phyloP scores from a whole-genome alignment of 2,113 vertebrate species.

The Dipodomys stephensi region DNA sequence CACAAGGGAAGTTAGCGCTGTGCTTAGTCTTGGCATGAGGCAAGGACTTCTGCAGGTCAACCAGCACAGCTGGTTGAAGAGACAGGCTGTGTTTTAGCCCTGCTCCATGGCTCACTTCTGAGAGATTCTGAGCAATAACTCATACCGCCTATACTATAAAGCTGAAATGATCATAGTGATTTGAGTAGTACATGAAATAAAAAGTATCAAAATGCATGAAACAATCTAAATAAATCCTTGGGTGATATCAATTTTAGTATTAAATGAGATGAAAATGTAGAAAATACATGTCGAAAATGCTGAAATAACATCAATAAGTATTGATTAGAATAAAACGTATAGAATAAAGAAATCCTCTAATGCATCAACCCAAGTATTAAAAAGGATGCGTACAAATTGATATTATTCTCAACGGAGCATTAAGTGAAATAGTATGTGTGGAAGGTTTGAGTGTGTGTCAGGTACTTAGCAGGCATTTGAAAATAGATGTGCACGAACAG shows the following conservation, averaged over 20 bases:
- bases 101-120: background rate
- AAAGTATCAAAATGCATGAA: background rate
- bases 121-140: background rate
- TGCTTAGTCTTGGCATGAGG: background rate
- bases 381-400: background rate
- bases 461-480: background rate
- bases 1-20: background rate
- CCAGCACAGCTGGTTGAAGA: background rate
- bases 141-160: background rate
- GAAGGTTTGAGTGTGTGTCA: background rate
- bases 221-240: background rate
- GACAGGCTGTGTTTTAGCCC: background rate
- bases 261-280: background rate
- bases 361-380: slow-evolving; percentile 18
- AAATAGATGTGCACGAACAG: background rate
- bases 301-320: slow-evolving; percentile 19
- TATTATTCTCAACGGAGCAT: background rate
- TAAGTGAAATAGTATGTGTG: background rate
- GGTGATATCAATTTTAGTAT: slow-evolving; percentile 16
- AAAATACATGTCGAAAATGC: background rate
- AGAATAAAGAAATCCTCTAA: background rate
- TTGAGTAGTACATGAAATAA: background rate
- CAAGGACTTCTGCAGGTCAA: background rate
- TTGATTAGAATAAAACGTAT: background rate
- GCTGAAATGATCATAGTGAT: background rate